Base-by-base conservation (phyloP, 1,140 invertebrate genomes). In the Drosophila bocki region DNA sequence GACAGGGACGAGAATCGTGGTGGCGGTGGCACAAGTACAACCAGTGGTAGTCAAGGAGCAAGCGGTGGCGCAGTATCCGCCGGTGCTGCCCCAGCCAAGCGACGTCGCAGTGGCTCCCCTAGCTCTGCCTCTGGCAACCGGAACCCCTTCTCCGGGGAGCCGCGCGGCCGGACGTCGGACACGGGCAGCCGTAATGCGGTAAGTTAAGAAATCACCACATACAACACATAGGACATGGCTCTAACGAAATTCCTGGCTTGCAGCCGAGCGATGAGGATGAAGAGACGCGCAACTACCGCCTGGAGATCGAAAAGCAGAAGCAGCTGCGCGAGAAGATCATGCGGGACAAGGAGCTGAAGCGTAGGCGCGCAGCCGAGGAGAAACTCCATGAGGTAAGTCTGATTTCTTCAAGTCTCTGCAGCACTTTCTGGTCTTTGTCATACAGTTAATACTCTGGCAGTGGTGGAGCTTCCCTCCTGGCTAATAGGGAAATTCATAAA, bases 261-360 rank as follows among this genome's bases (percentile, higher is more conserved):
- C 57, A 92, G 91, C 93, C 93, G 53, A 88, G 85, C 78, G 94
- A 95, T 47, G 94, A 95, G 59, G 95, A 95, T 87, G 95, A 95
- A 64, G 95, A 95, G 85, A 95, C 95, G 78, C 93, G 93, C 51
- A 94, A 94, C 29, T 95, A 95, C 78, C 93, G 94, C n/a, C 93
- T 94, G 63, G 94, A 95, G 83, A 95, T 96, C 76, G 95, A 95
- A 81, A 95, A 95, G 81, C 95, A 96, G 75, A 95, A 95, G 81
- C 93, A 93, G 8, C 67, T 95, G 50, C 93, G 95, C 12, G 95
- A 95, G 76, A 94, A 94, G 78, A 92, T 95, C 4, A 77, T 95
- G 45, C 93, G 94, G 5, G 94, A 94, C 82, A 96, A 96, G 80
- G 95, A 96, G 90, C 94, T 95, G 79, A 93, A 95, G 63, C 91